Evolutionary conservation across 53 echinoderm and acorn worm genomes (phyloP), one percentile per base, ranked within the genome.

Genomic region (Paracentrotus lividus): DNA sequence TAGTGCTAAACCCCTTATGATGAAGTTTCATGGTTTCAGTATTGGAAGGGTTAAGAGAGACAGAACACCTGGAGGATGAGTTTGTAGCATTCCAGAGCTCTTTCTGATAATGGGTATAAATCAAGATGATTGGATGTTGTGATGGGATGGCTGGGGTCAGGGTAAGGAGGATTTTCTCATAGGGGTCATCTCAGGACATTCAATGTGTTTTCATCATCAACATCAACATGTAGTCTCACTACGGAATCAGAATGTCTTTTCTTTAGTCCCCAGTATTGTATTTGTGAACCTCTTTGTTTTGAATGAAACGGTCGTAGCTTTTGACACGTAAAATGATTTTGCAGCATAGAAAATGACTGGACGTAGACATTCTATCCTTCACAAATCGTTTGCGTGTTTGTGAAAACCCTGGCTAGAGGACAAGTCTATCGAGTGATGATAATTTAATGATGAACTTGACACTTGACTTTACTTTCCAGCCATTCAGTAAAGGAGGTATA

Each of bases 391-490:
- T n/a, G n/a, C n/a, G n/a, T n/a, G n/a, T n/a, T n/a, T n/a, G n/a
- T n/a, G n/a, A n/a, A n/a, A n/a, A n/a, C n/a, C n/a, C 29, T 64
- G 26, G 29, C 2, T 29, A 10, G 31, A 64, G 64, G 3, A 8
- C 64, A 64, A 72, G 40, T 40, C 72, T 6, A 38, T 5, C 38
- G 40, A 38, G 27, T 21, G 16, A 72, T 36, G 36, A 72, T 38
- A 40, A 7, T 40, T 36, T 38, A 72, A 72, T 72, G 72, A 72
- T 26, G 72, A 72, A 38, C 72, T 72, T 72, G 72, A 13, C 40
- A 72, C 38, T 72, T 72, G 72, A 72, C 72, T 38, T 72, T 21
- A 34, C 36, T 69, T 36, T 69, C 69, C 18, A 72, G 40, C 72
- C 14, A 72, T 72, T 36, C 40, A 38, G 16, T 72, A 38, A 40